Percentiles rank a stretch among this genome's conserved stretches.
phyloP scores from a whole-genome alignment of 2,113 vertebrate genomes.

The Corvus moneduloides region DNA sequence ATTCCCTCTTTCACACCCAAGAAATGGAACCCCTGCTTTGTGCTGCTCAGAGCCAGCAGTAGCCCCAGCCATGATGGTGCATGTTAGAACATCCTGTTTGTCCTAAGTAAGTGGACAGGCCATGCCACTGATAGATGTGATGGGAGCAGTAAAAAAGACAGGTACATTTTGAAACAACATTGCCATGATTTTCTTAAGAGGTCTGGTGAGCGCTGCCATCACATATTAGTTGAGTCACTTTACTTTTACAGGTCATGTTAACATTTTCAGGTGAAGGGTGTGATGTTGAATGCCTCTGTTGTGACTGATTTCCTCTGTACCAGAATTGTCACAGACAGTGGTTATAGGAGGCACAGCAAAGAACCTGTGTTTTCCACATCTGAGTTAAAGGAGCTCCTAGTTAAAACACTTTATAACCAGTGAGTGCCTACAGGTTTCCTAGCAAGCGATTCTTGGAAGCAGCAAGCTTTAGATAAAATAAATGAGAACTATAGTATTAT shows the following conservation, averaged over 20 bases:
- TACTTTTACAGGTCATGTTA: neutral
- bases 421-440: neutral
- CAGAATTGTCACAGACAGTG: neutral
- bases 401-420: neutral
- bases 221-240: neutral
- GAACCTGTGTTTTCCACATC: neutral
- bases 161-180: neutral
- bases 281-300: neutral
- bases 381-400: neutral
- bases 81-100: neutral
- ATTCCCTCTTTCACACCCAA: neutral
- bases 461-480: neutral
- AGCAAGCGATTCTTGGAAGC: neutral
- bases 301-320: neutral
- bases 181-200: neutral
- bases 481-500: neutral
- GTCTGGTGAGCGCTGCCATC: fast-evolving
- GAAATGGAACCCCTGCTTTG: neutral
- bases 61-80: neutral
- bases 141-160: neutral
- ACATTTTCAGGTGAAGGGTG: neutral
- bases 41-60: neutral
- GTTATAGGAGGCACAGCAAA: neutral
- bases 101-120: neutral
- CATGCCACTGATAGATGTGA: neutral